Evolutionary conservation across 1,140 invertebrate genomes (phyloP), one percentile per base, ranked within the genome.

Genomic region (Drosophila nebulosa): DNA sequence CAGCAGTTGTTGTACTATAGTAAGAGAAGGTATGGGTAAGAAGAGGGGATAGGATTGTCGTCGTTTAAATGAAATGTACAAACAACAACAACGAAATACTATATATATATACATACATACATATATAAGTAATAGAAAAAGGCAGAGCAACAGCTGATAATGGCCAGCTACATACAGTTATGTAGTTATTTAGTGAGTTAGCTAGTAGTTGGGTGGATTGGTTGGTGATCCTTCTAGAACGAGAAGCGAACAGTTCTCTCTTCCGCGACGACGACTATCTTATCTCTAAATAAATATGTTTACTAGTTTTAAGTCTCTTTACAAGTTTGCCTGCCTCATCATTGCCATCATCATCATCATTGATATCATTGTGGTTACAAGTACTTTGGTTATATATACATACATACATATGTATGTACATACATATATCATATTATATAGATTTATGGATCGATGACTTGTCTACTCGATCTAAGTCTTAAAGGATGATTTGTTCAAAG

Each of bases 1-100:
- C 27, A 35, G 39, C 39, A 46, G 18, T 46, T 21, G 39, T 14
- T 39, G n/a, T 62, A 50, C 26, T 27, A 27, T 27, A 60, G 26
- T 5, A 7, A 30, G 67, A 64, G 59, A 51, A 63, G 18, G 24
- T 51, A 60, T 36, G 16, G 2, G 42, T 30, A 10, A n/a, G 30
- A 60, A 30, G 22, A 16, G 18, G 14, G 21, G n/a, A 27, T 16
- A 10, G 32, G 24, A 32, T 10, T 18, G 67, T 39, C 16, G 58
- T 30, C 36, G 24, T 30, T 16, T 39, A 50, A 71, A 72, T 51
- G 7, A 52, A 53, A 53, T 46, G 21, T 21, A 46, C 24, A 27
- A 26, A 53, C 24, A 27, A 9, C 14, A 53, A n/a, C n/a, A 30
- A 14, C n/a, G 12, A n/a, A 24, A 52, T 22, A 22, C 4, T 50